Conservation (phyloP, 2,113 vertebrate species). For the Salvelinus fontinalis region DNA sequence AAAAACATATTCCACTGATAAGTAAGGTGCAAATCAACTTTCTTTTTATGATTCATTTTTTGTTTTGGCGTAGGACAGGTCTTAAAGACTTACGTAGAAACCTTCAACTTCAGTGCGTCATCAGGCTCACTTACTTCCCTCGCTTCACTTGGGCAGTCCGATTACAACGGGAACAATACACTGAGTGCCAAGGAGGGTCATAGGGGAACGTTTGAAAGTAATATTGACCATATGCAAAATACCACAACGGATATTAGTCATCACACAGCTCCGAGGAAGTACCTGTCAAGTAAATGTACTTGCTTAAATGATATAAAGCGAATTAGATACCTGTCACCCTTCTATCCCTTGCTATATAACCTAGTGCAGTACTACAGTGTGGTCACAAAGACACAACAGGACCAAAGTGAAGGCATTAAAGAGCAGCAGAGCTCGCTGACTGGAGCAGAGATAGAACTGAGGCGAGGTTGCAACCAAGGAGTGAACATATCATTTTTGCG, state of each 20-base stretch:
- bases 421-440: slow-evolving; percentile 18
- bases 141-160: slow-evolving; percentile 19
- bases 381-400: slow-evolving; percentile 38
- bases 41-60: not conserved
- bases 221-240: slow-evolving; percentile 36
- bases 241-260: slow-evolving; percentile 42
- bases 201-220: slow-evolving; percentile 15
- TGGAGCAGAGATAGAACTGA: not conserved
- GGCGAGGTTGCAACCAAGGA: slow-evolving; percentile 2
- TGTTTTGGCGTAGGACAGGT: not conserved
- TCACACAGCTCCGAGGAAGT: slow-evolving; percentile 22
- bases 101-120: slow-evolving; percentile 40
- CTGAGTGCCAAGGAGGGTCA: slow-evolving; percentile 4
- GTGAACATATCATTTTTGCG: slow-evolving; percentile 19
- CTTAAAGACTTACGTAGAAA: slow-evolving; percentile 16
- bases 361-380: slow-evolving; percentile 28
- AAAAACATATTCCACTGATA: not conserved
- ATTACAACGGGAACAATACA: slow-evolving; percentile 5
- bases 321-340: slow-evolving; percentile 57
- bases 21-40: not conserved
- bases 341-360: slow-evolving; percentile 72
- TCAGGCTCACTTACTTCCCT: slow-evolving; percentile 10
- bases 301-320: slow-evolving; percentile 64
- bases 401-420: slow-evolving; percentile 10
- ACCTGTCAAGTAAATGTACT: slow-evolving; percentile 49